These are phyloP conservation scores for Periophthalmus modestus DNA, from an alignment of 2,113 vertebrate genomes.

Conservation along the genomic window DNA sequence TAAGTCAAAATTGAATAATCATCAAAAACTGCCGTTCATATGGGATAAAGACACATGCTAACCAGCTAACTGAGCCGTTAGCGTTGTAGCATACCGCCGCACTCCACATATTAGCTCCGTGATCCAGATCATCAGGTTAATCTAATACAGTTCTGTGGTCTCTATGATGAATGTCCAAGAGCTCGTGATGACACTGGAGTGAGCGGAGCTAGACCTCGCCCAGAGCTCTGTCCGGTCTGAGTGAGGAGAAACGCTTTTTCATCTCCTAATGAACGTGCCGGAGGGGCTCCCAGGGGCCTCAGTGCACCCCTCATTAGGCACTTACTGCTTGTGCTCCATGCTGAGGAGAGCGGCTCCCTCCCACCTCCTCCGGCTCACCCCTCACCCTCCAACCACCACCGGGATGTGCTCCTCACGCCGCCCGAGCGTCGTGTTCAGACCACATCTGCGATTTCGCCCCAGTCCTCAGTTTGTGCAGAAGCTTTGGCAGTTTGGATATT, in stretches of 20 bases:
- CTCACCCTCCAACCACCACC: conserved; percentile 52
- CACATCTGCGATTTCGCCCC: conserved; percentile 59
- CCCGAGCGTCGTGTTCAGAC: conserved; percentile 69
- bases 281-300: conserved; percentile 76
- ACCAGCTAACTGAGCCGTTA: not conserved
- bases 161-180: not conserved
- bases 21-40: too few relatives aligned
- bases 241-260: conserved; percentile 73
- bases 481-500: too few relatives aligned
- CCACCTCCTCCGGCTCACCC: conserved; percentile 56
- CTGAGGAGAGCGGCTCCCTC: conserved; percentile 69
- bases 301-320: conserved; percentile 81
- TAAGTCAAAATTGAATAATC: too few relatives aligned
- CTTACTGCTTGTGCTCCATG: conserved; percentile 69
- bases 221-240: conserved; percentile 64
- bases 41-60: not conserved
- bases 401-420: conserved; percentile 62
- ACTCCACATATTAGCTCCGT: not conserved
- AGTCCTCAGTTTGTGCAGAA: conserved; percentile 12
- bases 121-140: not conserved
- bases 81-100: not conserved
- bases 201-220: conserved; percentile 37
- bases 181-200: conserved; percentile 20
- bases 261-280: conserved; percentile 83
- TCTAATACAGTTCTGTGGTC: not conserved